phyloP scores from a whole-genome alignment of 2,888 invertebrate genomes.

The Calliopum simillimum region DNA sequence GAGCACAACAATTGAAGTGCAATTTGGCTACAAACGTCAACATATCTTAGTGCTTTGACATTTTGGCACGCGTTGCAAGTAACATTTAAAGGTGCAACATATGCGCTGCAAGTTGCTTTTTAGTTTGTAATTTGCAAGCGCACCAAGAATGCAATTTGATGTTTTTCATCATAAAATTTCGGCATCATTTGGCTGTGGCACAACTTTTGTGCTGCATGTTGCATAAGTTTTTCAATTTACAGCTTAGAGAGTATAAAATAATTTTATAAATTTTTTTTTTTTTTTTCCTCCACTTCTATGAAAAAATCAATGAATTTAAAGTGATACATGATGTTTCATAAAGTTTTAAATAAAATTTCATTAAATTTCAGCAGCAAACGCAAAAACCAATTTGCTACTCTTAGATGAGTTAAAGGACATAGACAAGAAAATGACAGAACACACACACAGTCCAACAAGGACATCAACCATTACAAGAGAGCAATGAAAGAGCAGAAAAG shows the following conservation, averaged over 20 bases:
- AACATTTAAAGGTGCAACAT: not conserved
- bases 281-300: too few relatives aligned
- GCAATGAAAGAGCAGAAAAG: not conserved
- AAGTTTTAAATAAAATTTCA: too few relatives aligned
- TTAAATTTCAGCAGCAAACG: not conserved
- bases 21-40: not conserved
- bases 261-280: too few relatives aligned
- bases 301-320: too few relatives aligned
- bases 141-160: too few relatives aligned
- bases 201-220: too few relatives aligned
- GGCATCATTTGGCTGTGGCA: too few relatives aligned
- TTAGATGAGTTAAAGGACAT: not conserved
- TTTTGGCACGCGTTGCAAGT: not conserved
- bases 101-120: not conserved
- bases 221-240: too few relatives aligned
- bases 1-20: constrained; percentile 14
- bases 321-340: too few relatives aligned
- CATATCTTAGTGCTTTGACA: not conserved
- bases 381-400: not conserved
- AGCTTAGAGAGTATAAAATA: too few relatives aligned
- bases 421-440: not conserved
- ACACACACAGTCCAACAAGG: not conserved
- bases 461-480: constrained; percentile 4
- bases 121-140: too few relatives aligned
- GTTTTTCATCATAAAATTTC: too few relatives aligned